Evolutionary conservation across 2,888 invertebrate genomes (phyloP), one percentile per base, ranked within the genome.

Genomic region (Elysia crispata): DNA sequence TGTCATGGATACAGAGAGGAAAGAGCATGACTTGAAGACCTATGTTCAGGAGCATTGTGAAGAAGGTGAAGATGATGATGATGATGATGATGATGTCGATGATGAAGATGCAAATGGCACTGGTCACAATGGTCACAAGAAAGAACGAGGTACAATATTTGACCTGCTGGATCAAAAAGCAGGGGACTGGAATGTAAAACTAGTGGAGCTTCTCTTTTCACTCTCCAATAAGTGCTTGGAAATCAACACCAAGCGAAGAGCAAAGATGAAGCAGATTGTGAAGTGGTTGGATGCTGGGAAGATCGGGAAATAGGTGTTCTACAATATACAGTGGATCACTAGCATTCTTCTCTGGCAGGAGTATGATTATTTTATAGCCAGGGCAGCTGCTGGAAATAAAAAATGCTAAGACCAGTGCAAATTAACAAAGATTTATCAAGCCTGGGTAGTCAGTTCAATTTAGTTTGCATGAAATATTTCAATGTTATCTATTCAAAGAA

Each of bases 181-280:
- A 28, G 79, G 74, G 1, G 18, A n/a, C 20, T 79, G 79, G 79
- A 28, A 30, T 20, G 41, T 33, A 0, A 25, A 49, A 0, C 15
- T 67, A 15, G 79, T 79, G 20, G 79, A 79, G 1, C 23, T 20
- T 3, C 54, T 79, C 54, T 79, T 74, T 49, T 28, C 64, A 18
- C 54, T 79, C 23, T 79, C 79, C 0, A 67, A 72, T 41, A 50
- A 72, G 18, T 79, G 79, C 33, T 54, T 74, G 57, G 79, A 79
- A 15, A 8, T 6, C 41, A 30, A 20, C 20, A 23, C 20, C 18
- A 79, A 75, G 54, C 41, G 28, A 28, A 60, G 75, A 31, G 66
- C 67, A 67, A 67, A 57, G 18, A 79, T 74, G 69, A 41, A 41
- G 41, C 25, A 60, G n/a, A 15, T 60, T 13, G n/a, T 60, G n/a